Base-by-base conservation (phyloP, 2,888 invertebrate species). In the Dexiosoma caninum region DNA sequence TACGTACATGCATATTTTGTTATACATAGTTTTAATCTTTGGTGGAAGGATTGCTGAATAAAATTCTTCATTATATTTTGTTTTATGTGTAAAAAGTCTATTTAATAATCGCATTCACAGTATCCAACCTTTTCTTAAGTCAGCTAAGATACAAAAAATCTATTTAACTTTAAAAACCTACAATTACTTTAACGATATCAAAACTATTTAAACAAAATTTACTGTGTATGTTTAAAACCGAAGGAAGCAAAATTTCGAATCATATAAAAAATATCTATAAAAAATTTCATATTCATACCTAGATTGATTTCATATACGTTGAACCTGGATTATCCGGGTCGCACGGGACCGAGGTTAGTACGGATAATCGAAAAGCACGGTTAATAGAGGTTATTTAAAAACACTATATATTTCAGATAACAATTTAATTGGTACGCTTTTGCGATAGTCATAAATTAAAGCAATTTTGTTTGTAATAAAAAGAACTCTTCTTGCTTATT, bases 121-220 rank as follows among this genome's bases (percentile, higher is more conserved):
- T 44, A 44, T 44, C 14, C 2, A 19, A 19, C 8, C n/a, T 23
- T 46, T 23, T 49, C 2, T 46, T 23, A 2, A 46, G 12, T 23
- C 9, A 9, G 1, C 49, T 49, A 49, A 49, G 5, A 23, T 23
- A 49, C 23, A 49, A 32, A 59, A 37, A 49, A 46, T 37, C 27
- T 30, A 51, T 59, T 49, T 23, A 49, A 8, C 16, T 37, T n/a
- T 37, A 69, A 70, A 9, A 57, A 44, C 10, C 14, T 70, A 37
- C 19, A 37, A 37, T 59, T 35, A 67, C n/a, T 40, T 53, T 53
- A 66, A 14, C 5, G 14, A 23, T 14, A 35, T 5, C 10, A 37
- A 37, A 49, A 37, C 12, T 35, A 57, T 16, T 49, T 37, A 70
- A 49, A 35, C 3, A 69, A 53, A 27, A 14, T 19, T 30, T 12